Evolutionary conservation across 2,888 invertebrate species (phyloP).

Genomic region (Leucophenga montana): DNA sequence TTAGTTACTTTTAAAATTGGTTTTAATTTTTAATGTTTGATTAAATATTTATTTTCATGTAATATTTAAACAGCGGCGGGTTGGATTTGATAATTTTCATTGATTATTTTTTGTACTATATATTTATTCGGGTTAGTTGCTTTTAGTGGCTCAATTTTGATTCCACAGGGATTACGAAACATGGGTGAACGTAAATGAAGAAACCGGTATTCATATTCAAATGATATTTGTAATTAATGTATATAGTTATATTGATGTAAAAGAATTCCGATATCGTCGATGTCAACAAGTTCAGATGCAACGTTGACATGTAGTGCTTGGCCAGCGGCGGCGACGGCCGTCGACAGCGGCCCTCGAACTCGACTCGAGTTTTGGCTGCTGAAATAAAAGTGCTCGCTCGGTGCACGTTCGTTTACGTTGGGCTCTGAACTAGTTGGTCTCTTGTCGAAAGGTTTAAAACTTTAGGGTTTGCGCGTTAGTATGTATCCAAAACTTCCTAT

Average conservation of each 20-base stretch:
- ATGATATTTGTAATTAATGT: background rate
- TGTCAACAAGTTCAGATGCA: conserved; percentile 19
- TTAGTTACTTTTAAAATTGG: background rate
- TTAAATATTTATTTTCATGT: background rate
- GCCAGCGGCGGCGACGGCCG: conserved; percentile 13
- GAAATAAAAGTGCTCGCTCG: conserved; percentile 7
- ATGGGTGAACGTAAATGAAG: background rate
- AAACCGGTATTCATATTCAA: background rate
- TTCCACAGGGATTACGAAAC: background rate
- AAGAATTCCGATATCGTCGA: background rate
- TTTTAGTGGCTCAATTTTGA: background rate
- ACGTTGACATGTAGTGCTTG: background rate
- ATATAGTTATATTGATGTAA: background rate
- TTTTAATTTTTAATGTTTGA: background rate
- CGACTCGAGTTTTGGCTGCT: conserved; percentile 5
- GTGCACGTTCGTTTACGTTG: conserved; percentile 17
- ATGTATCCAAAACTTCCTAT: too few species aligned
- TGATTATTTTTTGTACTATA: conserved; percentile 17
- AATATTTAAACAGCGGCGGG: conserved; percentile 7
- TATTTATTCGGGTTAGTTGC: conserved; percentile 2
- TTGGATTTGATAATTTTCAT: conserved; percentile 6
- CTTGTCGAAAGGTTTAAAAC: background rate
- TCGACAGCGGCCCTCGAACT: conserved; percentile 19
- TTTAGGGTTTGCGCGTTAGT: too few species aligned
- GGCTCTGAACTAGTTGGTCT: conserved; percentile 19